Base-by-base conservation (phyloP, 2,797 vertebrate species). In the Fundulus diaphanus region DNA sequence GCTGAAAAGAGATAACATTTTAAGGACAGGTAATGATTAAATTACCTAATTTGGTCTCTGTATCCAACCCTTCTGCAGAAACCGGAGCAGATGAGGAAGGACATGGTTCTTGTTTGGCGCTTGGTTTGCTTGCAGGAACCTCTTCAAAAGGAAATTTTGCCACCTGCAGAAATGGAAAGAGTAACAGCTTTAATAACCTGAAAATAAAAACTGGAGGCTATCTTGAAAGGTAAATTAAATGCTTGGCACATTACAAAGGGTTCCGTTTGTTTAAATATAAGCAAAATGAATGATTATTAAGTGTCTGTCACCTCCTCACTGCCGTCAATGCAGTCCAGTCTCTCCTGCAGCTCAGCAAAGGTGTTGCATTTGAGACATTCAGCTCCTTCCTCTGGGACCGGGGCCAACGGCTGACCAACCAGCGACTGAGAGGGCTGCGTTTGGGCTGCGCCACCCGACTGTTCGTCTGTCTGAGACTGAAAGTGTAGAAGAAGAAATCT, bases 351-450 rank as follows among this genome's bases (percentile, higher is more conserved):
- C 92, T 99, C 98, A 0, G 98, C 98, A 72, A 99, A 99, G 1
- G 98, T 99, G 94, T 99, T 99, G 85, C 98, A 99, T 86, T 99
- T 99, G 77, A 99, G 92, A 86, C 98, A 99, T 81, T 96, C 95
- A 0, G 87, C 92, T 69, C 89, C 90, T 75, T 95, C 95, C 82
- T 96, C 95, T 48, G 93, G 92, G 72, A 95, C 93, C 0, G 95
- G 93, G 31, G 93, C 92, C 83, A 95, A 73, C 0, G 92, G 87
- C 84, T 94, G 95, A n/a, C 93, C 85, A 1, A 93, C 88, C 20
- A 93, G 74, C n/a, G 83, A 88, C 72, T 92, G 94, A 27, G 92
- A 48, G 0, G 92, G 78, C 80, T 76, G 90, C 46, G 88, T 70
- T 75, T 88, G 92, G 48, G 86, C 13, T 31, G 84, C 56, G n/a